These are phyloP conservation scores for Drosophila quasianomalipes DNA, from an alignment of 2,888 invertebrate species.

Conservation along the genomic window DNA sequence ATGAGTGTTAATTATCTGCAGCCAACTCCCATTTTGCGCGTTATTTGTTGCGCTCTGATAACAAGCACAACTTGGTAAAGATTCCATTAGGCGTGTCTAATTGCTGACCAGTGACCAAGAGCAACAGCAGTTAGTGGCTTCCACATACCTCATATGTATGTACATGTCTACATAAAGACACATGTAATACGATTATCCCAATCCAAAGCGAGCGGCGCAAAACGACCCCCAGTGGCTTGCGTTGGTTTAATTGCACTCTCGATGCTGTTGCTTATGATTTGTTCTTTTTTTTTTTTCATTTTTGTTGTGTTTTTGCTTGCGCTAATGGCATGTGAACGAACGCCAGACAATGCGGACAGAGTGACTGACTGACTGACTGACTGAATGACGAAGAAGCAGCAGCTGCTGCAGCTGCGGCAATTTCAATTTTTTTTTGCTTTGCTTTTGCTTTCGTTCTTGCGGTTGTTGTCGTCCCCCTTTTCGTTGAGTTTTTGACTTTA, in stretches of 20 bases:
- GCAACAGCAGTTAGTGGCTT: neutral
- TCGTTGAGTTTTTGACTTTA: constrained; percentile 8
- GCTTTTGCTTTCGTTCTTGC: neutral
- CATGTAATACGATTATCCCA: constrained; percentile 12
- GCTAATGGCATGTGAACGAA: constrained; percentile 60
- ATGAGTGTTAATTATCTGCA: neutral
- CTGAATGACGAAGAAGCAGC: constrained; percentile 9
- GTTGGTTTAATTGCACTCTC: constrained; percentile 69
- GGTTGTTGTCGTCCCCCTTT: neutral
- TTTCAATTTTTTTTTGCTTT: constrained; percentile 9
- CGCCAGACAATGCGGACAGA: constrained; percentile 18
- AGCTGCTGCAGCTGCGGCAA: constrained; percentile 19
- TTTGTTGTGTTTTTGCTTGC: constrained; percentile 42
- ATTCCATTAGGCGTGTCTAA: constrained; percentile 38
- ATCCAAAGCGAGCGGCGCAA: constrained; percentile 31
- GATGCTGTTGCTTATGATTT: constrained; percentile 28
- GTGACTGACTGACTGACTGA: constrained; percentile 22
- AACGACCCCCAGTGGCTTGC: constrained; percentile 59
- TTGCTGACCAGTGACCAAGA: constrained; percentile 30
- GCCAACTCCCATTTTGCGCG: neutral
- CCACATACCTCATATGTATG: neutral
- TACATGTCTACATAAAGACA: constrained; percentile 1
- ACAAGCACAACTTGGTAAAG: constrained; percentile 1
- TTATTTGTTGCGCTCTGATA: constrained; percentile 37
- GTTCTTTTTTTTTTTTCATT: constrained; percentile 16